A percentile compares a stretch with the other conserved stretches of the same genome.
phyloP scores from a whole-genome alignment of 2,113 vertebrate genomes.

The Strix uralensis region DNA sequence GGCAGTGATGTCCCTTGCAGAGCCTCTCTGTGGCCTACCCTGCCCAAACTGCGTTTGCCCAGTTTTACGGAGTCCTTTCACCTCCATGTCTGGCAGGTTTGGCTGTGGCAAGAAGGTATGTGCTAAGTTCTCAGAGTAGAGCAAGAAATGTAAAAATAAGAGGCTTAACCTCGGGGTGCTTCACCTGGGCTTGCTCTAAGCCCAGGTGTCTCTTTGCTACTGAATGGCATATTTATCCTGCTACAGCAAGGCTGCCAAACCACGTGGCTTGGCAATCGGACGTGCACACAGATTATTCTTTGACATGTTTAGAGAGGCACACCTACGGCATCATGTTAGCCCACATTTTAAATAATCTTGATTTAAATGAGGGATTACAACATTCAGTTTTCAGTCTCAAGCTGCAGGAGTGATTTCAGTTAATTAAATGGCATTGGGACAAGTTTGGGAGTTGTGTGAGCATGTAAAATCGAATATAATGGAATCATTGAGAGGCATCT shows the following conservation, averaged over 20 bases:
- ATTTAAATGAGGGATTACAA: not conserved
- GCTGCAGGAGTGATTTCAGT: not conserved
- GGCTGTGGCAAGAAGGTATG: not conserved
- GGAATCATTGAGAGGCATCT: not conserved
- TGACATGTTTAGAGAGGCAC: not conserved
- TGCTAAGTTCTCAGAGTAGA: not conserved
- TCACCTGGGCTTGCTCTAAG: not conserved
- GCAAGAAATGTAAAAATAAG: not conserved
- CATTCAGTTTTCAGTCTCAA: not conserved
- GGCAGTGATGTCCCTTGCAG: not conserved
- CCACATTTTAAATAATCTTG: conserved; percentile 5
- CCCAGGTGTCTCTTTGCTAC: not conserved
- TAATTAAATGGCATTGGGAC: not conserved
- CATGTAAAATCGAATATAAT: not conserved
- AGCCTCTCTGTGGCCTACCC: not conserved
- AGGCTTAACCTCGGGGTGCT: not conserved
- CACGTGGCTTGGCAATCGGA: not conserved
- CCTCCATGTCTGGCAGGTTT: accelerated
- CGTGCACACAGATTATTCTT: not conserved
- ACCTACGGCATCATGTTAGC: conserved; percentile 12
- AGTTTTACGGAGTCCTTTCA: not conserved
- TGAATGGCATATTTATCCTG: not conserved
- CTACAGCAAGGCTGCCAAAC: not conserved
- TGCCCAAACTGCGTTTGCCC: accelerated
- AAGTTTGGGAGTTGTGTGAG: not conserved